Evolutionary conservation across 2,888 invertebrate species (phyloP), one percentile per base, ranked within the genome.

Genomic region (Polymixis flavicincta): DNA sequence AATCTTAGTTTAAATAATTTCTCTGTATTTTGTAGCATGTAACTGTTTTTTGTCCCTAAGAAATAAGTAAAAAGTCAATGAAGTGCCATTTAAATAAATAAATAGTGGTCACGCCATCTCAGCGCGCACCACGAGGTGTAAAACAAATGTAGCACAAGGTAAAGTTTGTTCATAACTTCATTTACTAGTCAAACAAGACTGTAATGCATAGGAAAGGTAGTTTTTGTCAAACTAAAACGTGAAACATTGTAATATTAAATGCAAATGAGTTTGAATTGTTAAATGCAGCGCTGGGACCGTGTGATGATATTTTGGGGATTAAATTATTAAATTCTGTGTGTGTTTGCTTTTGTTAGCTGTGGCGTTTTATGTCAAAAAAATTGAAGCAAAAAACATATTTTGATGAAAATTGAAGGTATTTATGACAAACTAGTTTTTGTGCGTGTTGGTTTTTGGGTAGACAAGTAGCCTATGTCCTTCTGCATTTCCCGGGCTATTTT

Each of bases 171-270:
- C 73, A 50, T 75, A 81, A 73, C 75, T 71, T 76, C 19, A 74
- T 82, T 66, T 37, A 48, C 22, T 61, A 75, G 52, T 69, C 65
- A 78, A 85, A 85, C 73, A 78, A 69, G 70, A 73, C 42, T 64
- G 48, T 66, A 52, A 72, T 64, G 42, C 66, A 68, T 74, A 71
- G 37, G 25, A 63, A 69, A 67, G 19, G 37, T 69, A 71, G 70
- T 59, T 84, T 80, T 77, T 80, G 68, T 59, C 57, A 61, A 71
- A 73, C 55, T 72, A 37, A 69, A 70, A 54, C 48, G 50, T 42
- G 19, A 37, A 59, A 63, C 64, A 59, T 19, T 55, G 50, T 74
- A 55, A 74, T 71, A 45, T 60, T 76, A 50, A 52, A 84, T 80
- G 84, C 65, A 71, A 63, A 76, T 74, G 37, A 60, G 22, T 52